phyloP scores from a whole-genome alignment of 2,113 vertebrate genomes.

The Megaceryle torquata region DNA sequence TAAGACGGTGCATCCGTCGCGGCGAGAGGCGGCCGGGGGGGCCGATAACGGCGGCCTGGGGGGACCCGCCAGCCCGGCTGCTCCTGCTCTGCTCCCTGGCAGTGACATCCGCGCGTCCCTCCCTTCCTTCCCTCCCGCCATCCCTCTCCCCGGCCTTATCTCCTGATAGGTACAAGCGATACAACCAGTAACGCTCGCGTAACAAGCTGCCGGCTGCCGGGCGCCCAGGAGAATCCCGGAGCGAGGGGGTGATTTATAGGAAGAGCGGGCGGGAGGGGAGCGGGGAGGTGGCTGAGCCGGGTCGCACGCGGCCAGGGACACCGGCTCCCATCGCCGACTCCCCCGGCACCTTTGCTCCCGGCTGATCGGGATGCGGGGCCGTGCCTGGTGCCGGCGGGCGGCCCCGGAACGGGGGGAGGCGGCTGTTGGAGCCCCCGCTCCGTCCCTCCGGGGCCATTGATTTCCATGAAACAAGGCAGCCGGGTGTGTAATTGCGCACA shows the following conservation, averaged over 20 bases:
- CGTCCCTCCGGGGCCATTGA: constrained; percentile 55
- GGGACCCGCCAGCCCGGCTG: not conserved
- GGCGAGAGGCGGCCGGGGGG: not conserved
- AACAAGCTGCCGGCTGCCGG: not conserved
- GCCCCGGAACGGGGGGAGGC: not conserved
- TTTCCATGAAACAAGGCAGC: constrained; percentile 40
- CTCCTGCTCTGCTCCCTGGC: not conserved
- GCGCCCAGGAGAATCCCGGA: not conserved
- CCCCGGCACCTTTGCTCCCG: too few species aligned
- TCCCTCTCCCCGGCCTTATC: not conserved
- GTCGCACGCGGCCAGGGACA: not conserved
- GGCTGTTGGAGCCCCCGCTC: not conserved
- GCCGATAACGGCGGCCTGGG: fast-evolving
- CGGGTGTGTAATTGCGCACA: constrained; percentile 61
- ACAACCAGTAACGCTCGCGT: not conserved
- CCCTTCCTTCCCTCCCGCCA: not conserved
- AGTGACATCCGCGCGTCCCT: not conserved
- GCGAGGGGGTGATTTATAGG: not conserved
- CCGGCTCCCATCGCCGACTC: not conserved
- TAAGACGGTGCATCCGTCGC: not conserved
- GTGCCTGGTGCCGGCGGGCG: not conserved
- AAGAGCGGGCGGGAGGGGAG: not conserved
- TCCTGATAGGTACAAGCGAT: not conserved
- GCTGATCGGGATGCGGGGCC: not conserved
- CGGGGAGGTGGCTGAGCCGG: not conserved